These are phyloP conservation scores for Aplodontia rufa DNA, from an alignment of 2,113 vertebrate species.

Conservation along the genomic window DNA sequence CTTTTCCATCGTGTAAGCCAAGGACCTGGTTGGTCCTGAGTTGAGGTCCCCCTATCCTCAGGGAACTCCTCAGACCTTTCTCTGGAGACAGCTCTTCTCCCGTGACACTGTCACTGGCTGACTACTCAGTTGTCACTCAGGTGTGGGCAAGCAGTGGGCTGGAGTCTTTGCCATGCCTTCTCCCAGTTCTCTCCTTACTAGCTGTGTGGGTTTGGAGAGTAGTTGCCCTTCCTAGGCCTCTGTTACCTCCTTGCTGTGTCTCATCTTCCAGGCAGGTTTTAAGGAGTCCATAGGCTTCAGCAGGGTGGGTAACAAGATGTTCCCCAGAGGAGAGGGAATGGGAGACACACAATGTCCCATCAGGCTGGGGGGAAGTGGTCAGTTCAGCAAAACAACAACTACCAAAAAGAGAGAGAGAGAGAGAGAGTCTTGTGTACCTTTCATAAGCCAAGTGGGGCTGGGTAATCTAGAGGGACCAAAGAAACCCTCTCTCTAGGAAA, in stretches of 20 bases:
- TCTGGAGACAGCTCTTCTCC: too few relatives aligned
- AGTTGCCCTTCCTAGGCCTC: background rate
- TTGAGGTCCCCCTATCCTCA: too few relatives aligned
- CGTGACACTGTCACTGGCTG: too few relatives aligned
- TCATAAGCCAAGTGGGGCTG: background rate
- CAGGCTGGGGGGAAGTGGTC: background rate
- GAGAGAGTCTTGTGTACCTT: background rate
- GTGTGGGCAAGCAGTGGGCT: background rate
- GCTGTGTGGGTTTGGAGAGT: background rate
- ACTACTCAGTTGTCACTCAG: background rate
- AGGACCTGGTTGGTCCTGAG: too few relatives aligned
- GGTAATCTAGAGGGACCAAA: background rate
- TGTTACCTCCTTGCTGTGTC: background rate
- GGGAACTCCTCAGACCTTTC: too few relatives aligned
- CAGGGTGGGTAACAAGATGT: background rate
- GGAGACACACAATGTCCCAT: accelerated
- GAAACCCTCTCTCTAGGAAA: background rate
- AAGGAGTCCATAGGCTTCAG: background rate
- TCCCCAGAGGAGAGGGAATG: background rate
- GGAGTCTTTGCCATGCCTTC: background rate
- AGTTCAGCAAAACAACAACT: background rate
- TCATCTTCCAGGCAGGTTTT: background rate
- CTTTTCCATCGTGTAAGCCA: too few relatives aligned
- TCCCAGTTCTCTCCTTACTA: background rate
- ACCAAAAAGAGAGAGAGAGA: background rate